Evolutionary conservation across 2,888 invertebrate genomes (phyloP).

Genomic region (Sphaerophoria taeniata): DNA sequence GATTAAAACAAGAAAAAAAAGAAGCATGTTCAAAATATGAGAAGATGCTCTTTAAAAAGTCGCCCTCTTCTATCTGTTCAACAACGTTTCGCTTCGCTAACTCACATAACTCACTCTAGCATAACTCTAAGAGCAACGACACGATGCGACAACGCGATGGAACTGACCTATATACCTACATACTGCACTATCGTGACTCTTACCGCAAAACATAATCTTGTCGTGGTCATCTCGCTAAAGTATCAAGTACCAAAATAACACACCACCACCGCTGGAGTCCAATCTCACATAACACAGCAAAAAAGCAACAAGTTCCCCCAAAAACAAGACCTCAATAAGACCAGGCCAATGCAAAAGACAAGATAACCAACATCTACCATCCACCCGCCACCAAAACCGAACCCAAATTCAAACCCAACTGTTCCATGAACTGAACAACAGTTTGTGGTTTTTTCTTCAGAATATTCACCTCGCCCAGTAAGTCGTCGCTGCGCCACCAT

Average conservation of each 20-base stretch:
- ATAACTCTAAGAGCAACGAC: background rate
- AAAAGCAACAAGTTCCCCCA: constrained; percentile 20
- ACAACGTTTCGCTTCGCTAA: background rate
- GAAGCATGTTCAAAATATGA: constrained; percentile 15
- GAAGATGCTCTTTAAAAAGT: constrained; percentile 46
- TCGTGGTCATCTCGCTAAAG: constrained; percentile 67
- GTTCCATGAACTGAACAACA: constrained; percentile 65
- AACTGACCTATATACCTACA: constrained; percentile 64
- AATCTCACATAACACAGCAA: constrained; percentile 45
- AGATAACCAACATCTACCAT: constrained; percentile 2
- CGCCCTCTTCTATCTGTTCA: background rate
- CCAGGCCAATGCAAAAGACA: constrained; percentile 38
- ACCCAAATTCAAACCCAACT: constrained; percentile 15
- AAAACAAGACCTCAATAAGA: constrained; percentile 29
- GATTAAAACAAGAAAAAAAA: constrained; percentile 23
- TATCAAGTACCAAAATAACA: constrained; percentile 62
- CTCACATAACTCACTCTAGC: constrained; percentile 32
- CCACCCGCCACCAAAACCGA: background rate
- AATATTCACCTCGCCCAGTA: background rate
- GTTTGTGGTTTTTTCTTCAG: constrained; percentile 49
- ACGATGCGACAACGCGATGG: too few species aligned
- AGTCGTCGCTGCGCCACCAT: background rate
- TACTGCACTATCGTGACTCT: constrained; percentile 53
- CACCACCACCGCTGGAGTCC: constrained; percentile 45
- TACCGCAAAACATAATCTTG: constrained; percentile 60